Base-by-base conservation (phyloP, 2,888 invertebrate genomes). In the Dromius quadrimaculatus region DNA sequence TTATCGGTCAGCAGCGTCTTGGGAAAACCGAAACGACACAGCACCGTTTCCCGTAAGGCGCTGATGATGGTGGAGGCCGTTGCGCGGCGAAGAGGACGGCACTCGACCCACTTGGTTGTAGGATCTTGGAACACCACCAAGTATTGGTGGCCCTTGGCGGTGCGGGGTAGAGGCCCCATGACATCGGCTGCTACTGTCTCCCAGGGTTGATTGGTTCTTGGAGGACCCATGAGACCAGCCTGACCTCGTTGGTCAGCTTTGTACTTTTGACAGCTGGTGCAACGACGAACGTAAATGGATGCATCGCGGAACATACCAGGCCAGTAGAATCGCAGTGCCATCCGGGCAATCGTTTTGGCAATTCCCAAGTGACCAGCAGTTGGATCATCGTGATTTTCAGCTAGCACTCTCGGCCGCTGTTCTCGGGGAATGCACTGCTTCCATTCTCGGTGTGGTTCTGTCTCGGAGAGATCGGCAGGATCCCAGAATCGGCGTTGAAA, bases 221-320 rank as follows among this genome's bases (percentile, higher is more conserved):
- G 23, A 8, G 50, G 50, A 2, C 47, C 6, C 76, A 76, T 75
- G 15, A 73, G 41, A 38, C 76, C 75, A 0, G 75, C 20, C 0
- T 73, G 59, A 43, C 68, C 50, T 13, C 63, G 71, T 59, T 72
- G 76, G 0, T 71, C 20, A 0, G 72, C 9, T 69, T 75, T 76
- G 22, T 66, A 76, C 74, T 57, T 75, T 74, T 76, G 74, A 59
- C 76, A 78, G 2, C 32, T 69, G 0, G 17, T 9, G 63, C 77
- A 79, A 0, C 19, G 32, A 8, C 74, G 28, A 0, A 77, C 74
- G 54, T 72, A 72, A 0, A n/a, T 22, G 0, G 45, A 34, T 8
- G 63, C 54, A n/a, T 75, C 66, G 22, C 11, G 38, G 4, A 2
- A 45, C 72, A 68, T 77, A 32, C 54, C 57, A 13, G 74, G 72